Evolutionary conservation across 2,113 vertebrate genomes (phyloP).

Genomic region (Salvelinus fontinalis): DNA sequence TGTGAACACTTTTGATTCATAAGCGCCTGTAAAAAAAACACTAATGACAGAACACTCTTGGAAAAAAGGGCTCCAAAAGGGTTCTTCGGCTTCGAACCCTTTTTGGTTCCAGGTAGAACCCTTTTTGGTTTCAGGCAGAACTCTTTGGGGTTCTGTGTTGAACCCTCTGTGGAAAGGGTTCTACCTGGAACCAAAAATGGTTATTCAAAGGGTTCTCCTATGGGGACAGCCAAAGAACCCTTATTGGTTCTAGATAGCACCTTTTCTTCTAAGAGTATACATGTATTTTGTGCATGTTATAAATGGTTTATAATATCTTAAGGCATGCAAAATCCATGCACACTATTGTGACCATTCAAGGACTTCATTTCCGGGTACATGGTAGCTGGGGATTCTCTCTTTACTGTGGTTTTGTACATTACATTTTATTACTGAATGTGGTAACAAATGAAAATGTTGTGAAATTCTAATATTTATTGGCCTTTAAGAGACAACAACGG

Average conservation of each 20-base stretch:
- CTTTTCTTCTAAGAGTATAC: too few species aligned
- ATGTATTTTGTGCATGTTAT: background rate
- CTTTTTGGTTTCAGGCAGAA: too few species aligned
- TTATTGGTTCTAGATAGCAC: too few species aligned
- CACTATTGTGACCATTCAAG: background rate
- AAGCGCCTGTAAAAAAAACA: background rate
- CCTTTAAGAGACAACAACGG: background rate
- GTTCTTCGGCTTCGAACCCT: too few species aligned
- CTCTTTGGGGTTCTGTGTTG: too few species aligned
- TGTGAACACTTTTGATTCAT: background rate
- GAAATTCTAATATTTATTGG: slow-evolving; percentile 36
- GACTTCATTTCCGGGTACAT: background rate
- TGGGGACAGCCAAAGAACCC: too few species aligned
- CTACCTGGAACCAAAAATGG: background rate
- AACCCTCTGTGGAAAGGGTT: background rate
- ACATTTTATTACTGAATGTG: slow-evolving; percentile 34
- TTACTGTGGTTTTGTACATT: slow-evolving; percentile 35
- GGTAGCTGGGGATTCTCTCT: background rate
- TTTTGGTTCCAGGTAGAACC: too few species aligned
- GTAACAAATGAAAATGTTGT: slow-evolving; percentile 26
- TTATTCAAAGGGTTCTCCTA: too few species aligned
- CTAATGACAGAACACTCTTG: background rate
- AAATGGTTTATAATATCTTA: background rate
- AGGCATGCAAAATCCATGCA: background rate
- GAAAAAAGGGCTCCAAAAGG: too few species aligned